Conservation (phyloP, 1,140 invertebrate species). For the Theocolax elegans region DNA sequence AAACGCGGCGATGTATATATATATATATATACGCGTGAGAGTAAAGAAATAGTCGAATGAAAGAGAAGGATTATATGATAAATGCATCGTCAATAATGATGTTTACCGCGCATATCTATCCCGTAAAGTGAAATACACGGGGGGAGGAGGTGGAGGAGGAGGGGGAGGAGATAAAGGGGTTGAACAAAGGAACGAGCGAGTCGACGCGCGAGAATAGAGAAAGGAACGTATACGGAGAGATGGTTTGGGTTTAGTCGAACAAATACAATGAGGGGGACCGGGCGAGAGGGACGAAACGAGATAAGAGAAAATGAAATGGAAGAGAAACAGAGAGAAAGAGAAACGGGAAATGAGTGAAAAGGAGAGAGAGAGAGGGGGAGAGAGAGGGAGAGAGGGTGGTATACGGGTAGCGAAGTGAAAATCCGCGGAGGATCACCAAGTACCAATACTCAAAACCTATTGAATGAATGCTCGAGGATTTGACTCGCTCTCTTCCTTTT, state of each 20-base stretch:
- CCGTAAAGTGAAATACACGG: not conserved
- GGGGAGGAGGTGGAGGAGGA: not conserved
- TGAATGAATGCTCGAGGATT: slow-evolving; percentile 10
- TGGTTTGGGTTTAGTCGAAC: no score
- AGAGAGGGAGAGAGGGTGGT: not conserved
- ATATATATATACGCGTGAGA: no score
- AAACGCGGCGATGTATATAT: no score
- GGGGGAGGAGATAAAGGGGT: not conserved
- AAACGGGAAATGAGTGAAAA: not conserved
- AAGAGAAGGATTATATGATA: no score
- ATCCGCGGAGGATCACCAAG: slow-evolving; percentile 15
- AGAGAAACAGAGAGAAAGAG: slow-evolving; percentile 6
- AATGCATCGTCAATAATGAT: slow-evolving; percentile 4
- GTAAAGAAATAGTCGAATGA: no score
- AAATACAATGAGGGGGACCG: not conserved
- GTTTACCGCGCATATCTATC: slow-evolving; percentile 4
- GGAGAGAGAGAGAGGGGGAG: not conserved
- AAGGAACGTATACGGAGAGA: not conserved
- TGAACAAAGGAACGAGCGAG: not conserved
- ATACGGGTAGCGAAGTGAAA: not conserved
- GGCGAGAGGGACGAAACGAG: not conserved
- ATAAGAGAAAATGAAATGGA: slow-evolving; percentile 24
- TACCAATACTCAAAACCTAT: not conserved
- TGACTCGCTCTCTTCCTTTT: not conserved
- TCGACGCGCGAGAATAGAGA: no score